These are phyloP conservation scores for Papilio helenus DNA, from an alignment of 1,140 invertebrate genomes.

Conservation along the genomic window DNA sequence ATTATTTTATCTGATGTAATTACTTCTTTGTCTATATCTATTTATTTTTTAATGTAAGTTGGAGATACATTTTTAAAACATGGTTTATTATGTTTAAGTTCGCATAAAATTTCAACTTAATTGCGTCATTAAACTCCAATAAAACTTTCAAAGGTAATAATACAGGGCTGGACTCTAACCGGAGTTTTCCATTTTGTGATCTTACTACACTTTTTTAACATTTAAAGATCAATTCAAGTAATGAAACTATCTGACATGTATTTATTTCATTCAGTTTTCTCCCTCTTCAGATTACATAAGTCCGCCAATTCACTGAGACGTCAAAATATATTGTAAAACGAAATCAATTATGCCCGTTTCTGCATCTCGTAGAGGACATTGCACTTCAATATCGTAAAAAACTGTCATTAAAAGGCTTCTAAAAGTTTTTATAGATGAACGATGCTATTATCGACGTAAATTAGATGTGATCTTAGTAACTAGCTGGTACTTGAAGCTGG, in stretches of 20 bases:
- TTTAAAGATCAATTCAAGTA: not conserved
- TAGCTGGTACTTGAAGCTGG: not conserved
- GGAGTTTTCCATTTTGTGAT: not conserved
- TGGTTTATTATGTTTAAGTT: not conserved
- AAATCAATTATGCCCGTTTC: not conserved
- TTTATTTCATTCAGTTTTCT: no score
- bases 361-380: not conserved
- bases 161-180: not conserved
- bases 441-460: not conserved
- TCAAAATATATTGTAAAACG: not conserved
- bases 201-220: not conserved
- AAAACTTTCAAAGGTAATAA: not conserved
- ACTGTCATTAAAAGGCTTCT: not conserved
- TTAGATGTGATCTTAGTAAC: not conserved
- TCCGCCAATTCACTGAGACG: not conserved
- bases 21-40: not conserved
- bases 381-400: not conserved
- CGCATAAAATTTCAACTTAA: not conserved
- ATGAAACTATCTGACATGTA: no score
- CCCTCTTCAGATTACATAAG: no score
- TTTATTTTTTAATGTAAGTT: not conserved
- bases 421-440: not conserved
- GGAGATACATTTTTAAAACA: not conserved
- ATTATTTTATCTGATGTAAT: not conserved
- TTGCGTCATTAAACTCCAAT: not conserved